Evolutionary conservation across 2,797 vertebrate species (phyloP).

Genomic region (Tinamus major): DNA sequence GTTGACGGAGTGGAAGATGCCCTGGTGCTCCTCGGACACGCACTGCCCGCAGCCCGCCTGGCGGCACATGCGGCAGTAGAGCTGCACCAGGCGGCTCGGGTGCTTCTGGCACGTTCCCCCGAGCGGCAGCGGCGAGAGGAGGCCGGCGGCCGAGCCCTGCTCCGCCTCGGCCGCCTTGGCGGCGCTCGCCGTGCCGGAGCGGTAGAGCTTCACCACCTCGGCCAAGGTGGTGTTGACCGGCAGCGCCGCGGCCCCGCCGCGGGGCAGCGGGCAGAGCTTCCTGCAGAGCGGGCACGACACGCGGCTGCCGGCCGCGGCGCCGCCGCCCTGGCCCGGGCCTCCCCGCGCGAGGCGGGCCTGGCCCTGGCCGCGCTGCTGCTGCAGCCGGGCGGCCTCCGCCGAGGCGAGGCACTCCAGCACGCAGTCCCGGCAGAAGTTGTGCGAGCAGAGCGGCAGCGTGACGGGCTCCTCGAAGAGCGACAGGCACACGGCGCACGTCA

Average conservation of each 20-base stretch:
- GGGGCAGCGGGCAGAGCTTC: conserved; percentile 64
- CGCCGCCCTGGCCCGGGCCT: background rate
- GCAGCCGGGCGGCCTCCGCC: background rate
- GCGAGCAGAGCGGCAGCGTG: conserved; percentile 74
- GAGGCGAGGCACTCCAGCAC: conserved; percentile 54
- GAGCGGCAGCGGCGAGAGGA: background rate
- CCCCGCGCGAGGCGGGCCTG: background rate
- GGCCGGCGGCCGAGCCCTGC: background rate
- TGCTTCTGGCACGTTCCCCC: conserved; percentile 64
- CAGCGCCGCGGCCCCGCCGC: conserved; percentile 56
- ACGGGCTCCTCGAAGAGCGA: conserved; percentile 75
- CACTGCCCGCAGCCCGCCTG: conserved; percentile 73
- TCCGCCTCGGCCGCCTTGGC: background rate
- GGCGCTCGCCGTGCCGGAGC: background rate
- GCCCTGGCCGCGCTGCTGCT: background rate
- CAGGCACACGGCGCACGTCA: conserved; percentile 77
- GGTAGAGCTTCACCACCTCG: conserved; percentile 68
- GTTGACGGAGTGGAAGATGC: conserved; percentile 77
- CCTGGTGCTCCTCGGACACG: conserved; percentile 70
- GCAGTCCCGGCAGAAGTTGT: conserved; percentile 76
- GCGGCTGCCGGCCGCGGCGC: background rate
- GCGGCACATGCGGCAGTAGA: conserved; percentile 75
- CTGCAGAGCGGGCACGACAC: conserved; percentile 71
- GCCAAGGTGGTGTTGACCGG: conserved; percentile 75
- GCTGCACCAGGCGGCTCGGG: conserved; percentile 51